Evolutionary conservation across 2,888 invertebrate genomes (phyloP), one percentile per base, ranked within the genome.

Genomic region (Caradrina kadenii): DNA sequence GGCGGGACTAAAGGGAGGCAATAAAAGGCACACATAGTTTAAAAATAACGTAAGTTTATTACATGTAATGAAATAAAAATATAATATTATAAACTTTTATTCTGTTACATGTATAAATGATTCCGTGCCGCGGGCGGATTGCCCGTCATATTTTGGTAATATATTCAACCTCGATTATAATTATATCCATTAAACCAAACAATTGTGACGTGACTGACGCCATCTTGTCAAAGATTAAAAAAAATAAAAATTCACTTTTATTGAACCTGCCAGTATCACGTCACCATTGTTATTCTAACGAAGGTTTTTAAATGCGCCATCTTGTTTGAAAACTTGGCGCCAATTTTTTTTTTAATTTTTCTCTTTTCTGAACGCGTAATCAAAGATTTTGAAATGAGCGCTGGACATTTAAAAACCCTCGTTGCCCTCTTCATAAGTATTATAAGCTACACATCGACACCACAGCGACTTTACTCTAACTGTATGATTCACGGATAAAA

Each of bases 1-100:
- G 17, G 17, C 17, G 11, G 15, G 45, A 17, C 15, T 8, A 45
- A 13, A 19, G 5, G 45, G 19, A 45, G 45, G 2, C 31, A 81
- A 91, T 88, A 84, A 94, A 94, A 94, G 50, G 69, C 88, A 87
- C 70, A 69, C 81, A 2, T 94, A 93, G 90, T 95, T 95, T 94
- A 95, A 96, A 95, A 96, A 96, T 95, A 95, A 95, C 94, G 93
- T 95, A 94, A 94, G 95, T 95, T 95, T 96, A 95, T 95, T 95
- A 94, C 94, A 95, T 94, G 93, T 94, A 94, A 93, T 94, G 85
- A 95, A 95, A 95, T 95, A 95, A 95, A 95, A 95, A 94, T 94
- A 93, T 89, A 90, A 92, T 80, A 81, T 88, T 91, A 93, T 93
- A 92, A 91, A 93, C 90, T 88, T 92, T 93, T 91, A 92, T 92